Percentiles rank a stretch among this genome's conserved stretches.
phyloP scores from a whole-genome alignment of 1,140 invertebrate species.

The Telenomus remus region DNA sequence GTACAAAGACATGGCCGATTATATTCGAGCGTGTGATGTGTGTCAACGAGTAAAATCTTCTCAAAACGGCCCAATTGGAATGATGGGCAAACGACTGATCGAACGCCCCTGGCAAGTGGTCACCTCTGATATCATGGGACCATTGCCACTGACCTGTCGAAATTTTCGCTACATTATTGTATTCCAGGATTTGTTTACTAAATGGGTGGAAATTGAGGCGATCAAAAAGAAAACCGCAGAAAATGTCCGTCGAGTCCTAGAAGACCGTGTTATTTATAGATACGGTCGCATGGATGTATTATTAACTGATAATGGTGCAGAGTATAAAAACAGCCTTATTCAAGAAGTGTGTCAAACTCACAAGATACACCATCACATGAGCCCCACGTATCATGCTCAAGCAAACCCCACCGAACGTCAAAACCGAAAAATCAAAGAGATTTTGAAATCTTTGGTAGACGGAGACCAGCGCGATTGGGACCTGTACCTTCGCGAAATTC shows the following conservation, averaged over 20 bases:
- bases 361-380: not conserved
- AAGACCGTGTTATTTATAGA: not conserved
- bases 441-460: not conserved
- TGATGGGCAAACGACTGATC: not conserved
- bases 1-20: not conserved
- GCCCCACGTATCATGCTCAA: not conserved
- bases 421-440: not conserved
- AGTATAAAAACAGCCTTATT: not conserved
- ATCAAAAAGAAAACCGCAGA: not conserved
- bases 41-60: not conserved
- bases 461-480: not conserved
- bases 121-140: not conserved
- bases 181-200: not conserved
- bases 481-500: not conserved
- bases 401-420: not conserved
- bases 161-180: not conserved
- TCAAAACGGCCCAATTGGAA: not conserved
- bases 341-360: not conserved
- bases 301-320: not conserved
- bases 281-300: too few species aligned
- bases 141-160: not conserved
- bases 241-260: not conserved
- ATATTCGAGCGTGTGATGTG: not conserved
- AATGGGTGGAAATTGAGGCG: too few species aligned
- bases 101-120: not conserved